These are phyloP conservation scores for Anodontia alba DNA, from an alignment of 2,888 invertebrate species.

Conservation along the genomic window DNA sequence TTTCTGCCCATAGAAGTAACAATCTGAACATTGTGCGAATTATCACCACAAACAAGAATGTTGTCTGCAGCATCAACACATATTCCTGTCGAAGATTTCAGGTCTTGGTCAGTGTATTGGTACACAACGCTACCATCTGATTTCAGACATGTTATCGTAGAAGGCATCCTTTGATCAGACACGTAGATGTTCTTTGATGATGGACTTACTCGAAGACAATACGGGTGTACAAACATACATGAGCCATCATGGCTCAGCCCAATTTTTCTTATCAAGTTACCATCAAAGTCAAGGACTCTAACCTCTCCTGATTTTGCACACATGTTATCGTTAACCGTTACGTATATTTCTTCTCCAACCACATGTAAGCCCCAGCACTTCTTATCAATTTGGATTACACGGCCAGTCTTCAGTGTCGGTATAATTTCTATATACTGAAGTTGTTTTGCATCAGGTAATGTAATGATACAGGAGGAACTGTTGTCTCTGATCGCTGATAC, in stretches of 20 bases:
- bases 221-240: neutral
- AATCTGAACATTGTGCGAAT: neutral
- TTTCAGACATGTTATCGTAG: neutral
- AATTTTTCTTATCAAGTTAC: neutral
- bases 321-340: neutral
- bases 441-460: neutral
- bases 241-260: neutral
- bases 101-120: neutral
- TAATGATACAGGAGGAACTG: neutral
- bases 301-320: neutral
- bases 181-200: neutral
- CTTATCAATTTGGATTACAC: neutral
- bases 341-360: neutral
- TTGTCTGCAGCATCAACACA: neutral
- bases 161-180: neutral
- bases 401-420: neutral
- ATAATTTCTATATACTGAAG: neutral
- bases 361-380: neutral
- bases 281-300: neutral
- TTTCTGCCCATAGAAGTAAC: neutral
- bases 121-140: neutral
- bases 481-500: neutral
- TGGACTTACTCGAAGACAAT: neutral
- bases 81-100: neutral
- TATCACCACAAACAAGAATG: neutral